Conservation (phyloP, 2,113 vertebrate species). For the Pluvianellus socialis region DNA sequence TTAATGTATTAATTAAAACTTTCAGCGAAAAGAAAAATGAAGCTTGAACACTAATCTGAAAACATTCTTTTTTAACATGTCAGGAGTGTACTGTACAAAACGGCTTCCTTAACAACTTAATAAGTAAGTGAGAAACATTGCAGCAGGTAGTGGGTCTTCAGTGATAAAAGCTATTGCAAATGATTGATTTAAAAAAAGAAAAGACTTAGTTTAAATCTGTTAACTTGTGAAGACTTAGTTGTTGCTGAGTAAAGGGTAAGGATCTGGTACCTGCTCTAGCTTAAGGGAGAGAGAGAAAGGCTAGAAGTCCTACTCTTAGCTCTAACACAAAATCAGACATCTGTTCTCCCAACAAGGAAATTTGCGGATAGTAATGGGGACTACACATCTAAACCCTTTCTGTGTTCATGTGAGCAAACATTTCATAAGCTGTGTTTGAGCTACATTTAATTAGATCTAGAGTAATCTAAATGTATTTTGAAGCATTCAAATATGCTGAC, state of each 20-base stretch:
- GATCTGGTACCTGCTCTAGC: background rate
- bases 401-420: background rate
- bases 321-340: slow-evolving; percentile 11
- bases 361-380: background rate
- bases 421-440: slow-evolving; percentile 17
- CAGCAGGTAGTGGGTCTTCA: background rate
- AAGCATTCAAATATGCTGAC: background rate
- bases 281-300: slow-evolving; percentile 27
- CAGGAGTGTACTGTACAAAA: slow-evolving; percentile 28
- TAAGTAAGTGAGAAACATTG: slow-evolving; percentile 20
- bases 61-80: slow-evolving; percentile 53
- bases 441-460: background rate
- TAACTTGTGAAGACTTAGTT: slow-evolving; percentile 18
- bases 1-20: slow-evolving; percentile 72
- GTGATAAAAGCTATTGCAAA: background rate
- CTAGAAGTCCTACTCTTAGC: slow-evolving; percentile 37
- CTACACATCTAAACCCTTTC: slow-evolving; percentile 18
- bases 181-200: background rate
- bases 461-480: background rate
- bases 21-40: slow-evolving; percentile 53
- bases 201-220: background rate
- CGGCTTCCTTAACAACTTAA: slow-evolving; percentile 24
- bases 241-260: background rate
- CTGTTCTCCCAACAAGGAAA: slow-evolving; percentile 10
- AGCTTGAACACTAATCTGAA: slow-evolving; percentile 56